A percentile compares a stretch with the other conserved stretches of the same genome.
These are phyloP conservation scores for Exocentrus adspersus DNA, from an alignment of 2,888 invertebrate species.

Conservation along the genomic window DNA sequence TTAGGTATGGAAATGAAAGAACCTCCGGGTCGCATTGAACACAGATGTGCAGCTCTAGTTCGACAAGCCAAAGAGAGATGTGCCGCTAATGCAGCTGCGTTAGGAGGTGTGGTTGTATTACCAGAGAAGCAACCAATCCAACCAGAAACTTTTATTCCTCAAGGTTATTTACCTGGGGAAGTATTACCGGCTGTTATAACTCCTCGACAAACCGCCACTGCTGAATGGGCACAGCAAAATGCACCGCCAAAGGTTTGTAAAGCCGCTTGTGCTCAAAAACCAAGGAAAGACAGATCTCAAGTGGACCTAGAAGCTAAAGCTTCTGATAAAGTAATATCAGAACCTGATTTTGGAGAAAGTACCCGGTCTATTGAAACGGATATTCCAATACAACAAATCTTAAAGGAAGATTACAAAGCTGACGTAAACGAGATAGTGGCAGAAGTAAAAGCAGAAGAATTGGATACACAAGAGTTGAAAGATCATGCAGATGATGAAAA, in stretches of 20 bases:
- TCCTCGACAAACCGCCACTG: background rate
- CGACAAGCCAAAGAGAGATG: slow-evolving; percentile 27
- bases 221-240: background rate
- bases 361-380: background rate
- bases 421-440: too few relatives aligned
- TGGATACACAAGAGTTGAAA: too few relatives aligned
- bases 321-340: background rate
- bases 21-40: background rate
- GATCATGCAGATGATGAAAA: background rate
- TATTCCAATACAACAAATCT: background rate
- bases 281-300: slow-evolving; percentile 28
- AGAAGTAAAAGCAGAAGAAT: too few relatives aligned
- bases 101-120: slow-evolving; percentile 33
- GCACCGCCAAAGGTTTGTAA: background rate
- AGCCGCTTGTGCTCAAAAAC: background rate
- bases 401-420: background rate
- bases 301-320: slow-evolving; percentile 1
- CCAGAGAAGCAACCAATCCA: slow-evolving; percentile 24
- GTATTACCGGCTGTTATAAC: slow-evolving; percentile 9
- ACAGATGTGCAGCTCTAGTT: slow-evolving; percentile 30
- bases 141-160: slow-evolving; percentile 21
- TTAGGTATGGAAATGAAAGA: background rate
- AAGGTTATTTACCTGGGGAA: slow-evolving; percentile 32
- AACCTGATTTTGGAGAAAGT: background rate
- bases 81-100: slow-evolving; percentile 17